Percentiles rank a stretch among this genome's conserved stretches.
These are phyloP conservation scores for Parus major DNA, from an alignment of 2,113 vertebrate genomes.

Conservation along the genomic window DNA sequence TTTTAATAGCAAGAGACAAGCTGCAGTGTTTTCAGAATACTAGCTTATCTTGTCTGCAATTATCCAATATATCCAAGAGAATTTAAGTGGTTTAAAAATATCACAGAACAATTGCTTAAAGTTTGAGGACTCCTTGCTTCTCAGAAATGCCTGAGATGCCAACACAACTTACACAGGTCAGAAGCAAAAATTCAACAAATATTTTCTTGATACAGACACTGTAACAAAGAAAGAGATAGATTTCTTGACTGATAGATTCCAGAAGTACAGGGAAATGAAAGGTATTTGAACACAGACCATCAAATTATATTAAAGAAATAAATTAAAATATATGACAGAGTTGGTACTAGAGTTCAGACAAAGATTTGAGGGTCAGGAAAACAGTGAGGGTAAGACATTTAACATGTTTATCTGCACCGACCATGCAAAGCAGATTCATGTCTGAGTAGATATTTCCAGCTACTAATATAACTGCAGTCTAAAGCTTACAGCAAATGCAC, in stretches of 20 bases:
- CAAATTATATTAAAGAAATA: background rate
- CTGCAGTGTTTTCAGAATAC: background rate
- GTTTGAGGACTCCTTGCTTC: conserved; percentile 2
- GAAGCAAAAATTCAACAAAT: background rate
- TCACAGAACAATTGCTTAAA: background rate
- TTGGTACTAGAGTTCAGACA: background rate
- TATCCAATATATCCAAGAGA: background rate
- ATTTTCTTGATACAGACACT: background rate
- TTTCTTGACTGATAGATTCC: background rate
- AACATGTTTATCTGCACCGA: fast-evolving
- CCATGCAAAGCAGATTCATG: fast-evolving
- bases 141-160: conserved; percentile 19
- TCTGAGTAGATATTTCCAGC: background rate
- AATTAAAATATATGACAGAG: background rate
- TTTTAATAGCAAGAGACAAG: background rate
- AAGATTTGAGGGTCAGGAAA: background rate
- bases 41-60: background rate
- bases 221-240: background rate
- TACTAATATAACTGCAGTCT: background rate
- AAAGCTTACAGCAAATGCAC: background rate
- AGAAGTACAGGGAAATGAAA: background rate
- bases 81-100: background rate
- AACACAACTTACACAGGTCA: conserved; percentile 1
- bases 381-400: background rate
- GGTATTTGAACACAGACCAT: background rate